These are phyloP conservation scores for Patagioenas fasciata DNA, from an alignment of 2,113 vertebrate genomes.

Conservation along the genomic window DNA sequence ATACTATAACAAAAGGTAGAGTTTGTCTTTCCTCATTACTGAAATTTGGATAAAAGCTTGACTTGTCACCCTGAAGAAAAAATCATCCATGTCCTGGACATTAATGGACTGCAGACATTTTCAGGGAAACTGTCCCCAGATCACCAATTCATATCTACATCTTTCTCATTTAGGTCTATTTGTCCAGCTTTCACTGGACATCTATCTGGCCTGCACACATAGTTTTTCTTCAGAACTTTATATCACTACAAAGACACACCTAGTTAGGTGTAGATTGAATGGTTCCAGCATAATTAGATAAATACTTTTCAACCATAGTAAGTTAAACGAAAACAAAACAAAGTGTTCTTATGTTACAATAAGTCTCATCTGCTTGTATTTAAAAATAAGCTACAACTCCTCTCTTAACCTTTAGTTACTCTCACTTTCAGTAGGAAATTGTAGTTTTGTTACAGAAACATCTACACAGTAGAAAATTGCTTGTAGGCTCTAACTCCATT, in stretches of 20 bases:
- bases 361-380: neutral
- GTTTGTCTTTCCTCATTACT: neutral
- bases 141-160: neutral
- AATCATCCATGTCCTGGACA: neutral
- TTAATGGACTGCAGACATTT: neutral
- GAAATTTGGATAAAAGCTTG: neutral
- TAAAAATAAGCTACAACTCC: neutral
- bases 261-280: neutral
- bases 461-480: neutral
- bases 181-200: neutral
- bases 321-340: neutral
- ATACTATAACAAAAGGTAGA: rapidly evolving
- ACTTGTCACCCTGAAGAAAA: neutral
- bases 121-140: neutral
- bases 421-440: neutral
- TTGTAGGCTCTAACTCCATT: neutral
- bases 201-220: rapidly evolving
- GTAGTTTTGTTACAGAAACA: neutral
- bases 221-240: neutral
- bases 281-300: neutral
- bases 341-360: neutral
- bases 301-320: neutral
- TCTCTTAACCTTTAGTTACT: neutral
- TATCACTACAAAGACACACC: neutral
- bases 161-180: neutral